Evolutionary conservation across 2,113 vertebrate species (phyloP), one percentile per base, ranked within the genome.

Genomic region (Pollimyrus isidori): DNA sequence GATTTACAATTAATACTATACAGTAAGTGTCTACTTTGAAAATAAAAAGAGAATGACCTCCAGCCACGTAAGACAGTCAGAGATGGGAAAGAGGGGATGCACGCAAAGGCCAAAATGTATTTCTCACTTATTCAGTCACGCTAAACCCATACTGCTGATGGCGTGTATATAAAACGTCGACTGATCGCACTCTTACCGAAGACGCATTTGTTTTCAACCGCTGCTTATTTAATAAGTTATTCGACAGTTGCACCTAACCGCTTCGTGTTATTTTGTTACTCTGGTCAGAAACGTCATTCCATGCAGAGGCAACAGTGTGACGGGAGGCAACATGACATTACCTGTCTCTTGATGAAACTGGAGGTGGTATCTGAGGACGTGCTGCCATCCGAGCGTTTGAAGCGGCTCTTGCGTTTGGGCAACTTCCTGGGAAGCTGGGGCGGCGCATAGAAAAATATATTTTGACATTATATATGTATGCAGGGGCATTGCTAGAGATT

Each of bases 321-420:
- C 65, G 35, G 39, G 23, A 56, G 86, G 86, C 39, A 1, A 5
- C 9, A 13, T 15, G 23, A 23, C 50, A 49, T 92, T 91, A 96
- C 96, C 96, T 96, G 96, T 87, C 96, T 94, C 91, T 96, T 96
- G 94, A 97, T 95, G 94, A 96, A 96, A 93, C 96, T 97, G 93
- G 96, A 96, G 21, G 96, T 96, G 90, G 96, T 96, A 94, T 97
- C 96, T 35, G 96, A 97, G 7, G 96, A 96, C 1, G 96, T 97
- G 94, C 96, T 97, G 92, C 96, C 96, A 94, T 97, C 96, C 10
- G 96, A 97, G 69, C 96, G 96, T 95, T 97, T 97, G 94, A 97
- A 96, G 90, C 95, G 95, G 89, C 95, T 96, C 92, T 96, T 96
- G 42, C 95, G 94, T 89, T 97, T 97, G 91, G 96, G 96, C 92